A percentile compares a stretch with the other conserved stretches of the same genome.
These are phyloP conservation scores for Pecten maximus DNA, from an alignment of 2,888 invertebrate species.

Conservation along the genomic window DNA sequence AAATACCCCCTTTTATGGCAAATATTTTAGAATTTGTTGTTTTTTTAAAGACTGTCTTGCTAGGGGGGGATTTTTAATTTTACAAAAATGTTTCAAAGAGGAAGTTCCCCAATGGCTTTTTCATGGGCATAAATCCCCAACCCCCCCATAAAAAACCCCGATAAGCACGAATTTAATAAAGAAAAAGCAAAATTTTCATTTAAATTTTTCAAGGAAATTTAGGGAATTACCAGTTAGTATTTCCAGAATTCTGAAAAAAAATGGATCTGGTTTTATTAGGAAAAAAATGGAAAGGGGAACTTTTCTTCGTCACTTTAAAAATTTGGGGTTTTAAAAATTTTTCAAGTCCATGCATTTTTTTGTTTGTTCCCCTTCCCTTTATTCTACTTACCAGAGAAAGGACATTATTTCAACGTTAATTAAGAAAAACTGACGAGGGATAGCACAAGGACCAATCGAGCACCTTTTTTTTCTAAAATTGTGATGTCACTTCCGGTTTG, in stretches of 20 bases:
- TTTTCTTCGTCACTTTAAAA: background rate
- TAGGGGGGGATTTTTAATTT: too few species aligned
- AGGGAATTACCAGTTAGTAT: too few species aligned
- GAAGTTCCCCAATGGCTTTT: too few species aligned
- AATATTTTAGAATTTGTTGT: too few species aligned
- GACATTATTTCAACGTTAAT: slow-evolving; percentile 37
- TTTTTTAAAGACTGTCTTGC: too few species aligned
- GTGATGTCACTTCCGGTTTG: slow-evolving; percentile 40
- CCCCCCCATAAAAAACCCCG: too few species aligned
- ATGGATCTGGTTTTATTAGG: background rate
- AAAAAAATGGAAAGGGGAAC: background rate
- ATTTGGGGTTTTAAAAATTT: background rate
- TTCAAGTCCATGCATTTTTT: background rate
- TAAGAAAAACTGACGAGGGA: slow-evolving; percentile 9
- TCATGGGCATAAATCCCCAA: too few species aligned
- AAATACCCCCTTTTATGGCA: too few species aligned
- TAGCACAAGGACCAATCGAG: slow-evolving; percentile 17
- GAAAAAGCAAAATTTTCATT: background rate
- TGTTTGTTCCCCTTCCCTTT: background rate
- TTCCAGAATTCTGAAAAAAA: background rate
- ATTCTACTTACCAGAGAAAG: slow-evolving; percentile 30
- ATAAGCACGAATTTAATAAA: background rate
- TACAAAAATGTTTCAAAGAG: too few species aligned
- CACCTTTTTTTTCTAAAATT: slow-evolving; percentile 31
- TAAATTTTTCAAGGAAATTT: background rate